phyloP scores from a whole-genome alignment of 1,140 invertebrate genomes.

The Copidosoma floridanum region DNA sequence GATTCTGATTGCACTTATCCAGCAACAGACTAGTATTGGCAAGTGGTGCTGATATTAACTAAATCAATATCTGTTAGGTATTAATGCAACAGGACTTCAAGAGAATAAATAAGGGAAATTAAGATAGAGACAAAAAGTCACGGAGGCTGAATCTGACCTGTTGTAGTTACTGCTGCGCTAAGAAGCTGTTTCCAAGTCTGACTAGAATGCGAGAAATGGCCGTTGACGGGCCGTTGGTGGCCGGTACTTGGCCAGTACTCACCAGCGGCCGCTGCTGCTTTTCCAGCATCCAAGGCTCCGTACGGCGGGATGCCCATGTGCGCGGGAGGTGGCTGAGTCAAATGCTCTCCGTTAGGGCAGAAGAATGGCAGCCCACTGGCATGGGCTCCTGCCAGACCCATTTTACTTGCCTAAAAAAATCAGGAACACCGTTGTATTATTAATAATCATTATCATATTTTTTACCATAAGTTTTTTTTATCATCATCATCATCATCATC shows the following conservation, averaged over 20 bases:
- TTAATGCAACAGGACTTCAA: too few species aligned
- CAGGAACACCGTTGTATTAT: too few species aligned
- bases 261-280: slow-evolving; percentile 58
- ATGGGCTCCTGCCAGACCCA: slow-evolving; percentile 72
- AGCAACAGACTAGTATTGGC: too few species aligned
- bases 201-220: slow-evolving; percentile 45
- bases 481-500: too few species aligned
- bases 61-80: too few species aligned
- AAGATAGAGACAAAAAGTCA: too few species aligned
- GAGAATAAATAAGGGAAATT: too few species aligned
- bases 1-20: too few species aligned
- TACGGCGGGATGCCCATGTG: slow-evolving; percentile 97
- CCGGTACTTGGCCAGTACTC: slow-evolving; percentile 53
- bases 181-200: slow-evolving; percentile 59
- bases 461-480: too few species aligned
- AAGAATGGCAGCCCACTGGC: slow-evolving; percentile 78
- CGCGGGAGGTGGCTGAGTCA: slow-evolving; percentile 89
- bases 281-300: slow-evolving; percentile 75
- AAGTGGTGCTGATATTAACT: too few species aligned
- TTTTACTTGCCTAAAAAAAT: slow-evolving; percentile 81
- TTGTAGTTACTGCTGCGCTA: slow-evolving; percentile 57
- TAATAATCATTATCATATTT: too few species aligned
- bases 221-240: slow-evolving; percentile 23
- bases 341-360: slow-evolving; percentile 81
- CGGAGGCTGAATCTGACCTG: slow-evolving; percentile 51